phyloP scores from a whole-genome alignment of 2,797 vertebrate species.

The Melanitta fusca region DNA sequence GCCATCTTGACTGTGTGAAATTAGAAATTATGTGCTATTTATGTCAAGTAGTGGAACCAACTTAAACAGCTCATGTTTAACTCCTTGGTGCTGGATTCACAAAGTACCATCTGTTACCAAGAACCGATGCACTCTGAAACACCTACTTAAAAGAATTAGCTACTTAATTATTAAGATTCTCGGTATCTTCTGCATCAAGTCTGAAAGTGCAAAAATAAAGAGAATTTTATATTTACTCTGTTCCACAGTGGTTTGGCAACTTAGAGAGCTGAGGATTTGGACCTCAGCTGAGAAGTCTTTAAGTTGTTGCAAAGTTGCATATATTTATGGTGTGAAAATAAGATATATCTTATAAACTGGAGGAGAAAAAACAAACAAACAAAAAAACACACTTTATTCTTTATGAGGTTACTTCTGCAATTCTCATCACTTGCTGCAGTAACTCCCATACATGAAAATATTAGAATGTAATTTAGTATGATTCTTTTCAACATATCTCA shows the following conservation, averaged over 20 bases:
- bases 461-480: neutral
- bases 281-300: neutral
- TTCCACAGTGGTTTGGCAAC: neutral
- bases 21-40: slow-evolving; percentile 16
- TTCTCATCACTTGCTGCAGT: neutral
- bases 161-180: neutral
- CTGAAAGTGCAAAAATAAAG: slow-evolving; percentile 14
- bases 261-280: neutral
- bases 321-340: neutral
- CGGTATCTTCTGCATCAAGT: neutral
- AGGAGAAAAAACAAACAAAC: neutral
- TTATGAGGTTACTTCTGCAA: neutral
- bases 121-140: neutral
- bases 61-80: slow-evolving; percentile 25
- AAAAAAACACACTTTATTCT: neutral
- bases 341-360: neutral
- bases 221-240: neutral
- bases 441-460: slow-evolving; percentile 1
- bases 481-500: neutral
- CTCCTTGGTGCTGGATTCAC: neutral
- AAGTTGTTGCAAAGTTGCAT: neutral
- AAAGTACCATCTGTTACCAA: neutral
- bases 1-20: neutral
- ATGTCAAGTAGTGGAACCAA: neutral
- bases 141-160: neutral